Base-by-base conservation (phyloP, 92 coral and sea anemone genomes). In the Porites divaricata region DNA sequence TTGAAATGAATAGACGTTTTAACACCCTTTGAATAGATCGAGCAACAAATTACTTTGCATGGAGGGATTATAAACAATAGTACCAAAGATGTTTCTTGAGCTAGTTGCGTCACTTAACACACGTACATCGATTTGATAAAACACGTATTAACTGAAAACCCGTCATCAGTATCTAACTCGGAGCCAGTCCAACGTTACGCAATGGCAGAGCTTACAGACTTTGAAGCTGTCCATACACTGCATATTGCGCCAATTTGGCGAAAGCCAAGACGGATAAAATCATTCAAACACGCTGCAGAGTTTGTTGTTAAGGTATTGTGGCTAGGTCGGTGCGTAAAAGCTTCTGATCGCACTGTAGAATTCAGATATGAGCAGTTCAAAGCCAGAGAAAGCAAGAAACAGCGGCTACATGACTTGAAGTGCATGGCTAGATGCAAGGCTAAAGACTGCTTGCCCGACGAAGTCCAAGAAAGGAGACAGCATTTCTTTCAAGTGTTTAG, bases 201-300 rank as follows among this genome's bases (percentile, higher is more conserved):
- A 26, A 80, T 80, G 85, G 85, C 75, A 57, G 67, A 80, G 58
- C 56, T 28, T 3, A n/a, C 26, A 28, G 17, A 21, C 22, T 16
- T 20, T 48, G 41, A 68, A 20, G 58, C 68, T 15, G 76, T 35
- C 6, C 45, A 35, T 35, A 35, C 69, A 4, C 57, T 80, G 22
- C 21, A 80, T 41, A 68, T 80, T 56, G 28, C 76, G 8, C 85
- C 85, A 10, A 69, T 80, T 68, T 80, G 85, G 76, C 68, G 41
- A 9, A 80, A 71, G 15, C 64, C 24, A 69, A 57, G 26, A 26
- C 56, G 57, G 45, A 48, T 62, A 28, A 69, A 70, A 69, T 68
- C 85, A 24, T 80, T 80, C 28, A 69, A 80, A 54, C 52, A 69
- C 19, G 67, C 52, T n/a, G 67, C 48, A 2, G n/a, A 12, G 2